Evolutionary conservation across 2,797 vertebrate species (phyloP).

Genomic region (Aphelocoma californica): DNA sequence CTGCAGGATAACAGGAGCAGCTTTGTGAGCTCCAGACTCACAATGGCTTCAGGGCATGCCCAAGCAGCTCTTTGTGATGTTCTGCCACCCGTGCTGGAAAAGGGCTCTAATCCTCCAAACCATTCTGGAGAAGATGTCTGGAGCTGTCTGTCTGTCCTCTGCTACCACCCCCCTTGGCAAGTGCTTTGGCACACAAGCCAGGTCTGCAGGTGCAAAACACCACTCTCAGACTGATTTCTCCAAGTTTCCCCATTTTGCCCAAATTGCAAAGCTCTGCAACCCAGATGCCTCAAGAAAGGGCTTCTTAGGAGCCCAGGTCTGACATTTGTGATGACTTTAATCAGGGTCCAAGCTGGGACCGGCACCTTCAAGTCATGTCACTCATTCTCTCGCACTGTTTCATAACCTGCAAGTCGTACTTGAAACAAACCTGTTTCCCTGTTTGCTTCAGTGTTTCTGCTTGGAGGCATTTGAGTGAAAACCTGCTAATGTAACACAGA

Average conservation of each 20-base stretch:
- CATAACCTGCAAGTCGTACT: background rate
- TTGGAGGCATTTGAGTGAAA: background rate
- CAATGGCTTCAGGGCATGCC: background rate
- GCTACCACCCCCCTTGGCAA: background rate
- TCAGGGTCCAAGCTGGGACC: background rate
- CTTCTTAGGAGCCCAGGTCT: background rate
- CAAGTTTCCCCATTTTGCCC: background rate
- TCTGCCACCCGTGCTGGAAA: fast-evolving
- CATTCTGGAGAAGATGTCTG: background rate
- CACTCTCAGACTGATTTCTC: background rate
- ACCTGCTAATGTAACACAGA: background rate
- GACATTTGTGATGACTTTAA: background rate
- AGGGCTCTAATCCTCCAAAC: background rate
- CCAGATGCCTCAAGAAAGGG: background rate
- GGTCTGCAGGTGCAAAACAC: background rate
- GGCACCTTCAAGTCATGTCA: background rate
- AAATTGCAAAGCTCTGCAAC: background rate
- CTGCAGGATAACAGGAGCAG: background rate
- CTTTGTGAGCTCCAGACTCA: background rate
- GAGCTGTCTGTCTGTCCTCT: background rate
- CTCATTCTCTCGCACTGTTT: background rate
- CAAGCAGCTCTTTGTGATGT: background rate
- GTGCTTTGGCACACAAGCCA: background rate
- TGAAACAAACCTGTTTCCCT: background rate
- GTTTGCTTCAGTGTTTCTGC: background rate